A percentile compares a stretch with the other conserved stretches of the same genome.
Conservation (phyloP, 2,797 vertebrate species). For the Numenius phaeopus region DNA sequence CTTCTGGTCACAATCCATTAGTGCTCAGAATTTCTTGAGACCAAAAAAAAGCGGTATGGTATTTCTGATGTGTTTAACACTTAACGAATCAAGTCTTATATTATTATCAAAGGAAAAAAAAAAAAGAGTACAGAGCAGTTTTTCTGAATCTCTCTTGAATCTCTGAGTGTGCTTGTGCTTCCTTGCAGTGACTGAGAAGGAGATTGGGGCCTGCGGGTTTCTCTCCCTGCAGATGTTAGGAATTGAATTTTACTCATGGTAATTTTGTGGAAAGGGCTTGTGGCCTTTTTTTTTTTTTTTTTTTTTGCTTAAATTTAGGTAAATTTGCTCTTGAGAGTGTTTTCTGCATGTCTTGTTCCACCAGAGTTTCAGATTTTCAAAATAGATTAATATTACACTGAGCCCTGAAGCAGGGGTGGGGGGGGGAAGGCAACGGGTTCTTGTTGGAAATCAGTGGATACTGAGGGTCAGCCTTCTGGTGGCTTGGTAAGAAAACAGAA, state of each 20-base stretch:
- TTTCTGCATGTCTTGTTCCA: background rate
- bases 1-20: background rate
- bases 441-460: background rate
- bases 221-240: background rate
- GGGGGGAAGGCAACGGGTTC: background rate
- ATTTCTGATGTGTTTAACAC: background rate
- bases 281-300: background rate
- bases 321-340: background rate
- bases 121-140: background rate
- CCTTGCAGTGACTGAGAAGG: background rate
- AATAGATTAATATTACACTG: background rate
- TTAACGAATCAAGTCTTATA: background rate
- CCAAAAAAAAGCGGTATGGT: background rate
- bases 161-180: background rate
- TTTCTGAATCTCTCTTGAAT: background rate
- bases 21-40: background rate
- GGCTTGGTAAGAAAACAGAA: background rate
- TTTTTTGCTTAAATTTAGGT: background rate
- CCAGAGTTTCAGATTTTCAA: background rate
- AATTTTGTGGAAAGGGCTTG: background rate
- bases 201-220: accelerated
- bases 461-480: background rate
- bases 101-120: background rate
- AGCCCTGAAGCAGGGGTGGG: accelerated
- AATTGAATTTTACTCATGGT: accelerated